phyloP scores from a whole-genome alignment of 64 coral and sea anemone genomes.

The Catalaphyllia jardinei region DNA sequence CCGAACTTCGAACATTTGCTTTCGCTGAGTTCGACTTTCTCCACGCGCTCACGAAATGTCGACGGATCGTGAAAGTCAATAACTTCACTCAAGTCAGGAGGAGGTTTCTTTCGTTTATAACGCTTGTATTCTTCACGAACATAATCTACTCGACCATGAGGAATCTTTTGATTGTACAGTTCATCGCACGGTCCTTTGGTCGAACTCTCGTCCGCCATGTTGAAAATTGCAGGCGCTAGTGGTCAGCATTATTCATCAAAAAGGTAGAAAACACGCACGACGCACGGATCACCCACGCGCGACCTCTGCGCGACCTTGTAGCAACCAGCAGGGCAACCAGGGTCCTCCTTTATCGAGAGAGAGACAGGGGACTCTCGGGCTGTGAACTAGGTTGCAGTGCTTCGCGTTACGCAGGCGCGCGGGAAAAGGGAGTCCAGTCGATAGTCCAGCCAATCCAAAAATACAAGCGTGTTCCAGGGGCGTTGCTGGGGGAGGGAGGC shows the following conservation, averaged over 20 bases:
- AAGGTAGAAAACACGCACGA: background rate
- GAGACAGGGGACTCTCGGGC: too few relatives aligned
- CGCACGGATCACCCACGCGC: too few relatives aligned
- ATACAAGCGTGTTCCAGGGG: too few relatives aligned
- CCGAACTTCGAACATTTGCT: slow-evolving; percentile 54
- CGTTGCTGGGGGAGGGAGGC: too few relatives aligned
- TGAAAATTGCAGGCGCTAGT: background rate
- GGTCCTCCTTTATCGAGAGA: too few relatives aligned
- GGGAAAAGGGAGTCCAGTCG: too few relatives aligned
- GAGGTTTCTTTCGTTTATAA: slow-evolving; percentile 89
- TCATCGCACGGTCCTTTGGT: background rate
- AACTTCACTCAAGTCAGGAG: slow-evolving; percentile 91
- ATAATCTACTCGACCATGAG: slow-evolving; percentile 23
- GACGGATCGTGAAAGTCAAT: slow-evolving; percentile 84
- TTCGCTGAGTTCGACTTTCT: slow-evolving; percentile 36
- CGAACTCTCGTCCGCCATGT: slow-evolving; percentile 47
- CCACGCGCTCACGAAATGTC: slow-evolving; percentile 65
- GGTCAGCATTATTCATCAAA: background rate
- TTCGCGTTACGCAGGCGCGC: too few relatives aligned
- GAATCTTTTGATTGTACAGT: background rate
- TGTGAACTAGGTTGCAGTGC: too few relatives aligned
- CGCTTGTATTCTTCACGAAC: slow-evolving; percentile 95
- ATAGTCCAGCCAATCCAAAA: too few relatives aligned
- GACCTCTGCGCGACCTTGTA: too few relatives aligned
- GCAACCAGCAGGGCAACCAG: too few relatives aligned